Conservation (phyloP, 2,797 vertebrate species). For the Columba guinea region DNA sequence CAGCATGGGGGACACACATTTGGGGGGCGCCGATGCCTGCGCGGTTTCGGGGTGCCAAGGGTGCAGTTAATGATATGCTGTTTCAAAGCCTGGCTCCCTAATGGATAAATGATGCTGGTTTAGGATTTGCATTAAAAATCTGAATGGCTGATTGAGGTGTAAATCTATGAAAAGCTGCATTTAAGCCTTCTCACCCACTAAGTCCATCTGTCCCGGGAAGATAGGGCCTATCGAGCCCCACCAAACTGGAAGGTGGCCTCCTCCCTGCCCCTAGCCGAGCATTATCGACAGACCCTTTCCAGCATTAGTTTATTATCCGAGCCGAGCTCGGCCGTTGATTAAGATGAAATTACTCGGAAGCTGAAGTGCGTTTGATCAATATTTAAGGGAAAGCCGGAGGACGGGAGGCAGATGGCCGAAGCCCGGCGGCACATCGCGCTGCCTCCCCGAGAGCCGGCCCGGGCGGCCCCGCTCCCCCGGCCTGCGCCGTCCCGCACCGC, state of each 20-base stretch:
- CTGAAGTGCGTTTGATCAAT: slow-evolving; percentile 82
- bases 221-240: slow-evolving; percentile 80
- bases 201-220: slow-evolving; percentile 79
- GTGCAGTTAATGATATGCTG: neutral
- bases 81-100: neutral
- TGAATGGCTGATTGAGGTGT: slow-evolving; percentile 76
- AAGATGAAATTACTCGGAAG: slow-evolving; percentile 88
- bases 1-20: too few relatives aligned
- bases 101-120: slow-evolving; percentile 50
- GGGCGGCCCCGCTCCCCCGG: neutral
- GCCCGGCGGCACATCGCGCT: neutral
- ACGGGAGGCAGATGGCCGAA: slow-evolving; percentile 70
- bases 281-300: slow-evolving; percentile 73
- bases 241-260: slow-evolving; percentile 54
- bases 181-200: slow-evolving; percentile 77
- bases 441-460: neutral
- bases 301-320: slow-evolving; percentile 82
- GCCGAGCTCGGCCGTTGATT: slow-evolving; percentile 79
- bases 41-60: neutral
- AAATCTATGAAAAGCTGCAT: slow-evolving; percentile 81
- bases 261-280: slow-evolving; percentile 58
- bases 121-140: slow-evolving; percentile 72
- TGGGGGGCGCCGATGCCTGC: neutral
- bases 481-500: neutral
- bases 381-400: slow-evolving; percentile 23